Percentiles rank a stretch among this genome's conserved stretches.
These are phyloP conservation scores for Globia sparganii DNA, from an alignment of 2,888 invertebrate species.

Conservation along the genomic window DNA sequence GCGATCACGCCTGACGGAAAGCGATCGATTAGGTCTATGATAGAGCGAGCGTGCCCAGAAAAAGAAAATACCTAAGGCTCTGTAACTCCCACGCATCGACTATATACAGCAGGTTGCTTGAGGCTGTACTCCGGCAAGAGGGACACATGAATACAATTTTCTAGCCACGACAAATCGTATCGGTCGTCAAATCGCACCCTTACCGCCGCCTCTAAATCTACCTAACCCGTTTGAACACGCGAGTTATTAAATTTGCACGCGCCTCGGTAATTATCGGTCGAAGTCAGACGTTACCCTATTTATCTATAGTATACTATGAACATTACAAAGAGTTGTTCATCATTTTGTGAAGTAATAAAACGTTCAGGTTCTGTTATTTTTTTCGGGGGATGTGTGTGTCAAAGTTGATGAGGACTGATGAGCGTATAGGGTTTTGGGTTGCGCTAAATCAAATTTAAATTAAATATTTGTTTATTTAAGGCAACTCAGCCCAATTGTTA, in stretches of 20 bases:
- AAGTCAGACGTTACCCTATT: slow-evolving; percentile 73
- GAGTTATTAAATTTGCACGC: slow-evolving; percentile 89
- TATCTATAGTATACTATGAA: slow-evolving; percentile 66
- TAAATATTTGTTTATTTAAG: too few relatives aligned
- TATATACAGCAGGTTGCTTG: too few relatives aligned
- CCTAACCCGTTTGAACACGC: slow-evolving; percentile 71
- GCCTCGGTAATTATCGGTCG: slow-evolving; percentile 87
- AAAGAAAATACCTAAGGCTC: too few relatives aligned
- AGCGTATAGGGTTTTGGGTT: not conserved
- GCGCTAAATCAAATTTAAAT: too few relatives aligned
- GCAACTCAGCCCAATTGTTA: too few relatives aligned
- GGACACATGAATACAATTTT: not conserved
- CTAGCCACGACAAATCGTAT: slow-evolving; percentile 26
- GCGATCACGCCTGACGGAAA: too few relatives aligned
- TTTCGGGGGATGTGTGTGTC: slow-evolving; percentile 45
- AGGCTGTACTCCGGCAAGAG: too few relatives aligned
- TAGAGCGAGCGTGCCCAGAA: too few relatives aligned
- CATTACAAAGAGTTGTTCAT: slow-evolving; percentile 52
- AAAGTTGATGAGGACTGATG: slow-evolving; percentile 48
- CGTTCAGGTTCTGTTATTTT: slow-evolving; percentile 61
- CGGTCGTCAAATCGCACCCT: not conserved
- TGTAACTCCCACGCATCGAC: too few relatives aligned
- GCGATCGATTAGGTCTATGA: too few relatives aligned
- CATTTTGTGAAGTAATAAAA: slow-evolving; percentile 61
- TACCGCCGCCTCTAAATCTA: slow-evolving; percentile 67